Conservation (phyloP, 2,113 vertebrate species). For the Numenius arquata region DNA sequence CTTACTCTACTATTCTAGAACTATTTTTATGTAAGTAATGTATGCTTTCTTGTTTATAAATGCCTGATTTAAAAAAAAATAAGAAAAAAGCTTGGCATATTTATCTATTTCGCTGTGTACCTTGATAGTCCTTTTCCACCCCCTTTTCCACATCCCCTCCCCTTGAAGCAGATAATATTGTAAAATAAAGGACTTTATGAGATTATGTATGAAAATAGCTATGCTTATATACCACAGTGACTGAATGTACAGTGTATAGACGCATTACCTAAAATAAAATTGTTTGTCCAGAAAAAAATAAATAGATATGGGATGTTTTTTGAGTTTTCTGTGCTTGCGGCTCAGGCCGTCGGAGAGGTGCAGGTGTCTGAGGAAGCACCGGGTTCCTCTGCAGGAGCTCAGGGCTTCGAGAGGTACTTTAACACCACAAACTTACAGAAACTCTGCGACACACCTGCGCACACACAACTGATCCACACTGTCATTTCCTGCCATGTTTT, state of each 20-base stretch:
- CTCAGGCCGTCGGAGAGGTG: neutral
- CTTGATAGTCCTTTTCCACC: slow-evolving; percentile 67
- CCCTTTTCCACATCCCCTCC: slow-evolving; percentile 56
- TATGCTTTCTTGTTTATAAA: slow-evolving; percentile 95
- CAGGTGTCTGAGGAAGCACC: accelerated
- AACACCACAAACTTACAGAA: accelerated
- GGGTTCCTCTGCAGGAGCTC: neutral
- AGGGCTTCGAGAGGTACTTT: accelerated
- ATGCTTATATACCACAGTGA: slow-evolving; percentile 94
- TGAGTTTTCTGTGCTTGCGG: neutral
- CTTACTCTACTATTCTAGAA: slow-evolving; percentile 88
- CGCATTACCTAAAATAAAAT: slow-evolving; percentile 96
- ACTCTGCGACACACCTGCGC: accelerated
- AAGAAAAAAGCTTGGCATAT: slow-evolving; percentile 86
- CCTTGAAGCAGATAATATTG: slow-evolving; percentile 82
- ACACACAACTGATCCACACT: accelerated
- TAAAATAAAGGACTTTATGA: slow-evolving; percentile 94
- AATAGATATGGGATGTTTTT: neutral
- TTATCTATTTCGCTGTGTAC: slow-evolving; percentile 83
- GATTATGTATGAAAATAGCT: slow-evolving; percentile 94
- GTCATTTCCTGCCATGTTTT: neutral
- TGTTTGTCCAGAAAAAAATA: slow-evolving; percentile 84
- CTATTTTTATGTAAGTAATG: slow-evolving; percentile 98
- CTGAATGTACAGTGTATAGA: slow-evolving; percentile 99
- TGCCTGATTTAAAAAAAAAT: slow-evolving; percentile 86